Conservation (phyloP, 1,140 invertebrate species). For the Neodiprion pinetum region DNA sequence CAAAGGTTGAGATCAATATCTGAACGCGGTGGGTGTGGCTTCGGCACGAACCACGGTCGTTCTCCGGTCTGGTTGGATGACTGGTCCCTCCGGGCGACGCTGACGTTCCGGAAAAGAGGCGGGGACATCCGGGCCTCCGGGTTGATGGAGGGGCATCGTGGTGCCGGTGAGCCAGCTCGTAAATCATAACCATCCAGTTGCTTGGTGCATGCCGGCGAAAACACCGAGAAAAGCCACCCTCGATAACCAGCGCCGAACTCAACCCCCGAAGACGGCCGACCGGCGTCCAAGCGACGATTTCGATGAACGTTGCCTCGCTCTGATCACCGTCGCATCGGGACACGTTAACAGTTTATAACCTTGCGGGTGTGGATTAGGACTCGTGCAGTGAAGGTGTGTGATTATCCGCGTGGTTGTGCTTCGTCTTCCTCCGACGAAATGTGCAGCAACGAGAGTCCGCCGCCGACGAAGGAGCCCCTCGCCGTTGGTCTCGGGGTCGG, state of each 20-base stretch:
- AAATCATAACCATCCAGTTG: constrained; percentile 53
- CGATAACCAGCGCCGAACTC: background rate
- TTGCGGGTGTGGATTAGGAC: constrained; percentile 13
- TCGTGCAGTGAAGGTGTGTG: background rate
- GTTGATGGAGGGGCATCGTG: constrained; percentile 29
- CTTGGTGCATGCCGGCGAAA: constrained; percentile 43
- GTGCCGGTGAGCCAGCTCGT: constrained; percentile 37
- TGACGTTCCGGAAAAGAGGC: constrained; percentile 24
- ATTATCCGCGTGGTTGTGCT: too few species aligned
- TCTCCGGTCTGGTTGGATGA: constrained; percentile 35
- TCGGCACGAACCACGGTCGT: constrained; percentile 19
- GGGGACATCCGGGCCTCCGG: background rate
- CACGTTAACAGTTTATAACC: constrained; percentile 3
- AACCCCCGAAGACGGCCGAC: background rate
- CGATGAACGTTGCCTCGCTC: too few species aligned
- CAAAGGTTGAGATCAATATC: constrained; percentile 50
- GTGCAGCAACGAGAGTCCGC: constrained; percentile 60
- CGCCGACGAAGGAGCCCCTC: constrained; percentile 53
- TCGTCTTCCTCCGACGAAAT: constrained; percentile 29
- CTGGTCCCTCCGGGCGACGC: constrained; percentile 30
- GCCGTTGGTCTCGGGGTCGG: constrained; percentile 47
- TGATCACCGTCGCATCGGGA: background rate
- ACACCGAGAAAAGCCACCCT: constrained; percentile 26
- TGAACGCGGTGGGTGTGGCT: constrained; percentile 38
- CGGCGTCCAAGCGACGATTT: background rate